A percentile compares a stretch with the other conserved stretches of the same genome.
Evolutionary conservation across 2,888 invertebrate species (phyloP).

Genomic region (Cryptocheilus praepositus): DNA sequence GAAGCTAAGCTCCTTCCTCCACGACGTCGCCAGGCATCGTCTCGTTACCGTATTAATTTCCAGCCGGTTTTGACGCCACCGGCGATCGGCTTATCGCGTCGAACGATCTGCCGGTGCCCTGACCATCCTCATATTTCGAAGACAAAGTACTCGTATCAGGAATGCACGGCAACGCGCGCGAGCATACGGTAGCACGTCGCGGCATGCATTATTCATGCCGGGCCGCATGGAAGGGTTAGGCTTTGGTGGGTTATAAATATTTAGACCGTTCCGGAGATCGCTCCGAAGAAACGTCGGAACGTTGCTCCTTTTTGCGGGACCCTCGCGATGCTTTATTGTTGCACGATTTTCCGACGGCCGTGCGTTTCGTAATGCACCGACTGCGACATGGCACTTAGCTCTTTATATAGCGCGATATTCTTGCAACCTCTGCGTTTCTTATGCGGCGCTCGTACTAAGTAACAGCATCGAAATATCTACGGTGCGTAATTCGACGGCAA

Average conservation of each 20-base stretch:
- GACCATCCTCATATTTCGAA: conserved; percentile 47
- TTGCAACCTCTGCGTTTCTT: conserved; percentile 18
- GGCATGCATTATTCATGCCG: conserved; percentile 62
- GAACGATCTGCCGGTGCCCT: conserved; percentile 36
- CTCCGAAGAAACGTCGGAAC: conserved; percentile 26
- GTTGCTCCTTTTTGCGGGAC: conserved; percentile 7
- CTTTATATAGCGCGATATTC: background rate
- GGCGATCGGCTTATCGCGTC: background rate
- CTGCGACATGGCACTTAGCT: too few relatives aligned
- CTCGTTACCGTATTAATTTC: too few relatives aligned
- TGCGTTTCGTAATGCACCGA: background rate
- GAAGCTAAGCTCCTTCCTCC: too few relatives aligned
- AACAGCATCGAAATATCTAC: background rate
- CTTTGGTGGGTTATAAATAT: conserved; percentile 64
- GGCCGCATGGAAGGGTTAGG: conserved; percentile 52
- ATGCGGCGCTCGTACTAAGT: background rate
- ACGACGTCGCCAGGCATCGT: too few relatives aligned
- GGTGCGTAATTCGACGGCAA: too few relatives aligned
- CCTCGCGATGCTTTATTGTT: too few relatives aligned
- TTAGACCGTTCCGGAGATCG: conserved; percentile 59
- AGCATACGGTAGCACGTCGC: conserved; percentile 52
- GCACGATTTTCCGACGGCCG: background rate
- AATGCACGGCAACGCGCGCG: conserved; percentile 48
- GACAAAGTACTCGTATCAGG: conserved; percentile 52
- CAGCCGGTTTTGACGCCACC: too few relatives aligned